Evolutionary conservation across 1,140 invertebrate species (phyloP), one percentile per base, ranked within the genome.

Genomic region (Vanessa atalanta): DNA sequence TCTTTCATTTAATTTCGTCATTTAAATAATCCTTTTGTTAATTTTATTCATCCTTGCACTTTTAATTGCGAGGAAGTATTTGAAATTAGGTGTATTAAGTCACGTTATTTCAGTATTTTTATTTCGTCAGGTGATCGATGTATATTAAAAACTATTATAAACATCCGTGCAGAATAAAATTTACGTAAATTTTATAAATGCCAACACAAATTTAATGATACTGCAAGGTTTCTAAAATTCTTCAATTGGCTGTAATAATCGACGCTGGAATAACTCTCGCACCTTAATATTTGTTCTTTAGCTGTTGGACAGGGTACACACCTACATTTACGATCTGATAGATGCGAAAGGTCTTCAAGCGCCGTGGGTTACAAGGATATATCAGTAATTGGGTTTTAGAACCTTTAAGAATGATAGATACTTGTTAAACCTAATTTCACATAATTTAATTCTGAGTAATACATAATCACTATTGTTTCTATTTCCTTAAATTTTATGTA

Each of bases 21-120:
- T 55, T 20, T 13, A 3, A 20, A 55, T 23, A 55, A 20, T 55
- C 4, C 16, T 55, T 20, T 55, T 55, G n/a, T 37, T 3, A 13
- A 5, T 16, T 51, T 11, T 31, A 6, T 47, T 16, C 23, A 13
- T 26, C 65, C 72, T 72, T 23, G 57, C 65, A 57, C 72, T 63
- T 71, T 20, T 69, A 73, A 73, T 68, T 67, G 63, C 31, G 47
- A 66, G 68, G 72, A 73, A 70, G 64, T 70, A 60, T 57, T 77
- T 69, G 23, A 73, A 31, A 51, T 15, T 23, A 55, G 72, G 71
- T 53, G 63, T 64, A 15, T 48, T 47, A 23, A 66, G 47, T 75
- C 63, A 69, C 66, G 66, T 23, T 31, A 31, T 31, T 31, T 31
- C 47, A 51, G 47, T 53, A 47, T 72, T 26, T 31, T 31, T 31